Evolutionary conservation across 1,140 invertebrate genomes (phyloP), one percentile per base, ranked within the genome.

Genomic region (Brachionus paranguensis): DNA sequence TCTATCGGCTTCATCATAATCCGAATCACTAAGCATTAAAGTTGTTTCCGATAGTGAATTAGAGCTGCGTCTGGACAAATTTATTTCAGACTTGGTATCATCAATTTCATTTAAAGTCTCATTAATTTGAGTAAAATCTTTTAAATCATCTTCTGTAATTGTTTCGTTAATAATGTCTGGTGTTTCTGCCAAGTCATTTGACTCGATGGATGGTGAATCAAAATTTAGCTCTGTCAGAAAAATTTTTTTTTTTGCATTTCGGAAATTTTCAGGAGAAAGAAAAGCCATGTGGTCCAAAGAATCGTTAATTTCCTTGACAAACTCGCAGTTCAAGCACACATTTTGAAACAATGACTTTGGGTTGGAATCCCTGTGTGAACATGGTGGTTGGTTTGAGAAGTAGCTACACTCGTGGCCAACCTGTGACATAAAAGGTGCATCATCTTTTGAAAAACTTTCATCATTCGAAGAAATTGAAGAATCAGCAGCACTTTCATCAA

Each of bases 211-310:
- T 64, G 78, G 78, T 11, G 64, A 81, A 11, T 81, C 53, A 14
- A 81, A 81, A 24, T 64, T 81, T 0, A 64, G 14, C 2, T 47
- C 37, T 12, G n/a, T 29, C 20, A 64, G 1, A 6, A 7, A 60
- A 37, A 68, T 14, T 1, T 27, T 64, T 81, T 43, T 64, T 64
- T 43, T 41, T 29, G 27, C 6, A 47, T 81, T 14, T 27, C 7
- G 27, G 17, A 29, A 64, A n/a, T 43, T 43, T 33, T 24, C 20
- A 64, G 78, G 78, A 64, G 78, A 81, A 24, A 60, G 37, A 68
- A 81, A 81, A 37, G 78, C 78, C 78, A 81, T 81, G 33, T 81
- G 64, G 29, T 81, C 53, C 20, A 81, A 64, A 3, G 78, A 81
- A 11, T 81, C 78, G 37, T 64, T 68, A 47, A 81, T 43, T 64